These are phyloP conservation scores for Acrobasis repandana DNA, from an alignment of 2,888 invertebrate genomes.

Conservation along the genomic window DNA sequence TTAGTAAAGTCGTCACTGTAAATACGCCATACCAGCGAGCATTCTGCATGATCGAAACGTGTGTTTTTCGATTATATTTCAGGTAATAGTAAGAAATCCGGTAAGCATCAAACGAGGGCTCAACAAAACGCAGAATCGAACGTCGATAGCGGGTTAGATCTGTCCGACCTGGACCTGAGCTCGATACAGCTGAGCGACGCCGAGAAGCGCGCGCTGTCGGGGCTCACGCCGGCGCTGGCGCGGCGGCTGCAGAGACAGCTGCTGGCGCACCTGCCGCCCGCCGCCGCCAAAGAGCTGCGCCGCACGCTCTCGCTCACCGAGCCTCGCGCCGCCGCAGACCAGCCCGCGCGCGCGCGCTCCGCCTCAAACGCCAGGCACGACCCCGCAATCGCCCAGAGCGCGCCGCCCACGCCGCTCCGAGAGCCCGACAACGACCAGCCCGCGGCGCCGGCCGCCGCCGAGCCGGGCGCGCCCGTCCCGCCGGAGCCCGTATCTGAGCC, in stretches of 20 bases:
- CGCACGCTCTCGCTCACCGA: slow-evolving; percentile 83
- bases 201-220: slow-evolving; percentile 86
- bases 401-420: slow-evolving; percentile 41
- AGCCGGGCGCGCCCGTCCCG: slow-evolving; percentile 37
- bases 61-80: slow-evolving; percentile 80
- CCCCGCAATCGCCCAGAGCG: not conserved
- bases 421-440: slow-evolving; percentile 36
- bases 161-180: slow-evolving; percentile 86
- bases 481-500: slow-evolving; percentile 25
- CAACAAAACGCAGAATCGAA: slow-evolving; percentile 43
- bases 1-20: slow-evolving; percentile 55
- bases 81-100: slow-evolving; percentile 75
- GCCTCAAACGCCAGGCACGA: slow-evolving; percentile 31
- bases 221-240: slow-evolving; percentile 87
- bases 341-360: slow-evolving; percentile 50
- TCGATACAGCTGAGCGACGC: slow-evolving; percentile 87
- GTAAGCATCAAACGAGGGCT: slow-evolving; percentile 57
- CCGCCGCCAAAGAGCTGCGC: slow-evolving; percentile 85
- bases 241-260: slow-evolving; percentile 88
- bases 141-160: slow-evolving; percentile 70
- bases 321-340: slow-evolving; percentile 43
- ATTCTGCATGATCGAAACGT: slow-evolving; percentile 81
- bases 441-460: slow-evolving; percentile 26
- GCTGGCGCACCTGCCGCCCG: slow-evolving; percentile 86
- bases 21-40: slow-evolving; percentile 75